A percentile compares a stretch with the other conserved stretches of the same genome.
Conservation (phyloP, 2,888 invertebrate species). For the Harpalus rufipes region DNA sequence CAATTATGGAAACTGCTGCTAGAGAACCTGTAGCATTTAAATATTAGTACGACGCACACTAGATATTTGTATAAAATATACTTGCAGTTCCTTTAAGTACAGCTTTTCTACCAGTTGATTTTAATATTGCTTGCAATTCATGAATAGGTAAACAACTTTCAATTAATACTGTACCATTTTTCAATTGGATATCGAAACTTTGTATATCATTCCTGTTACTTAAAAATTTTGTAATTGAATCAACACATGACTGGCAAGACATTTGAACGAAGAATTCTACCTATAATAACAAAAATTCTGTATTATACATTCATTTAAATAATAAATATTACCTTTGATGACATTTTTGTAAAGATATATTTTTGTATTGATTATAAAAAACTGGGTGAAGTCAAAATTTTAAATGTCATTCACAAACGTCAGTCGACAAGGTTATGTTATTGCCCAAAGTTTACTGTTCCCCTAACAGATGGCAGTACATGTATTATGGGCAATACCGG, state of each 20-base stretch:
- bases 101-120: slow-evolving; percentile 84
- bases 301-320: neutral
- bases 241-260: slow-evolving; percentile 80
- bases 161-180: slow-evolving; percentile 84
- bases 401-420: neutral
- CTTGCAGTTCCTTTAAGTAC: slow-evolving; percentile 91
- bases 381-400: neutral
- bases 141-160: slow-evolving; percentile 83
- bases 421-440: no score
- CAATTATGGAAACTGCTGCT: slow-evolving; percentile 88
- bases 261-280: slow-evolving; percentile 84
- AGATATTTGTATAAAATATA: slow-evolving; percentile 69
- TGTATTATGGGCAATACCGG: no score
- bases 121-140: slow-evolving; percentile 78
- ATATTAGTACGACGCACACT: neutral
- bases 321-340: neutral
- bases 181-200: slow-evolving; percentile 79
- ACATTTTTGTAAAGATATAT: neutral
- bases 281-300: neutral
- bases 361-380: neutral
- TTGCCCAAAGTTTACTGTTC: no score
- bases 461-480: no score
- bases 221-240: slow-evolving; percentile 78
- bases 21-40: slow-evolving; percentile 71
- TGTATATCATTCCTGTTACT: slow-evolving; percentile 77